Percentiles rank a stretch among this genome's conserved stretches.
These are phyloP conservation scores for Physocephala rufipes DNA, from an alignment of 2,888 invertebrate species.

Conservation along the genomic window DNA sequence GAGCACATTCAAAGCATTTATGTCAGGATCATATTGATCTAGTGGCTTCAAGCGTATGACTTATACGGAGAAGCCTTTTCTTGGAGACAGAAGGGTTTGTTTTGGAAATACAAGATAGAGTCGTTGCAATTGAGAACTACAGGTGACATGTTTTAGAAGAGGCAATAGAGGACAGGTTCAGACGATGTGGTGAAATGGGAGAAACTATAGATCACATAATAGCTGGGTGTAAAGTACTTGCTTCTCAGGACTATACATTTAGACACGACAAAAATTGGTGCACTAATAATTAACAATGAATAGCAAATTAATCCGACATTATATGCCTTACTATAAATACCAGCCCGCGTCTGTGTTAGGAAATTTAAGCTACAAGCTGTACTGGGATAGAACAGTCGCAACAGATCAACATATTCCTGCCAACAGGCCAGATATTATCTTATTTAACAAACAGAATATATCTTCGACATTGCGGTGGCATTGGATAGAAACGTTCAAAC, in stretches of 20 bases:
- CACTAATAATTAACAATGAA: neutral
- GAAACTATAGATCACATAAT: neutral
- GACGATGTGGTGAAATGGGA: neutral
- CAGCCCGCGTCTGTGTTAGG: neutral
- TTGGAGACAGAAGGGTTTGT: neutral
- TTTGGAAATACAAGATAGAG: neutral
- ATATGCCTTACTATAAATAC: conserved; percentile 1
- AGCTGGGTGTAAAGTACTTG: neutral
- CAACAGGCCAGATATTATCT: neutral
- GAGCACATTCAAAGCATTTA: neutral
- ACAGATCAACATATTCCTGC: neutral
- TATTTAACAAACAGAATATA: neutral
- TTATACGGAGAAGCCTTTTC: neutral
- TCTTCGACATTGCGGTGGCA: too few relatives aligned
- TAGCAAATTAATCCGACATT: neutral
- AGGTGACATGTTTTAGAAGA: neutral
- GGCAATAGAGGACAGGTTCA: too few relatives aligned
- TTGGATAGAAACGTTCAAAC: too few relatives aligned
- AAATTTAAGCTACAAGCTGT: neutral
- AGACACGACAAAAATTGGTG: neutral
- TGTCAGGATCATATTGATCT: neutral
- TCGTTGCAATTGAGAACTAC: neutral
- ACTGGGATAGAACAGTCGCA: neutral
- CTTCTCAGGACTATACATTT: neutral
- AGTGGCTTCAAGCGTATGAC: neutral